Conservation (phyloP, 1,140 invertebrate genomes). For the Trichoplusia ni region DNA sequence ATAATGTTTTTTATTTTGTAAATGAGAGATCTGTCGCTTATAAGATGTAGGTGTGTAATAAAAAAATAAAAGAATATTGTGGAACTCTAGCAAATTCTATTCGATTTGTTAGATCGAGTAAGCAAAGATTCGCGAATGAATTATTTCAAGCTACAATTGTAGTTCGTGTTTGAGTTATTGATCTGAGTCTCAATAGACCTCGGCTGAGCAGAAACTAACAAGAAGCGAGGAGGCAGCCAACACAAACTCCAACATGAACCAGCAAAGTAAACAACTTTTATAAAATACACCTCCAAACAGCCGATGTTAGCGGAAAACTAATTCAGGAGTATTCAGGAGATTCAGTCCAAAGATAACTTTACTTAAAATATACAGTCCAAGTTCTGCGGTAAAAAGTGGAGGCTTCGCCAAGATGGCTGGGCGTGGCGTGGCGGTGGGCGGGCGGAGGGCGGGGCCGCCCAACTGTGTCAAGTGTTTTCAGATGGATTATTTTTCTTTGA, state of each 20-base stretch:
- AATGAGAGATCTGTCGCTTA: no score
- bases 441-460: constrained; percentile 21
- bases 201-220: no score
- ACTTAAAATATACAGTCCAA: constrained; percentile 23
- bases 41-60: no score
- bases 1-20: no score
- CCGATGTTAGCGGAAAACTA: constrained; percentile 26
- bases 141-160: no score
- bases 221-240: not conserved
- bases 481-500: constrained; percentile 44
- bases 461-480: constrained; percentile 41
- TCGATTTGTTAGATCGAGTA: no score
- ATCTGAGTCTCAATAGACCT: no score
- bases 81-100: no score
- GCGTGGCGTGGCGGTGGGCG: constrained; percentile 35
- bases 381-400: constrained; percentile 18
- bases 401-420: constrained; percentile 30
- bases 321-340: constrained; percentile 26
- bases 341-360: constrained; percentile 28
- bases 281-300: constrained; percentile 8
- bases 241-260: not conserved
- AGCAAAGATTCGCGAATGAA: no score
- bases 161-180: no score
- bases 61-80: no score
- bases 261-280: constrained; percentile 12